Percentiles rank a stretch among this genome's conserved stretches.
Evolutionary conservation across 2,113 vertebrate species (phyloP).

Genomic region (Psophia crepitans): DNA sequence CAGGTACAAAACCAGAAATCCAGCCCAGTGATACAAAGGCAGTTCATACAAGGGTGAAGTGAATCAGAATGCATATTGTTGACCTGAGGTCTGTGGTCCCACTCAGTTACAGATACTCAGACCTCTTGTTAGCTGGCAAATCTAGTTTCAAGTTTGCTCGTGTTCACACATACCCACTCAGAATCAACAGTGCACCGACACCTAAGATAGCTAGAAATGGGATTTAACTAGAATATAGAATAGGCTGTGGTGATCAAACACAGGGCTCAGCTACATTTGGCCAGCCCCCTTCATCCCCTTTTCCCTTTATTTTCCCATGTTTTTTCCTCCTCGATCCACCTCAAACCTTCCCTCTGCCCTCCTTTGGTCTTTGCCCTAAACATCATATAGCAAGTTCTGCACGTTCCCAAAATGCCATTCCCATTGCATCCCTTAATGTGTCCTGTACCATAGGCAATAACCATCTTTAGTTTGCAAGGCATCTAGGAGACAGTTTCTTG

Average conservation of each 20-base stretch:
- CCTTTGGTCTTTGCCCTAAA: neutral
- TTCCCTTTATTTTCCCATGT: neutral
- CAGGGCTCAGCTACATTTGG: neutral
- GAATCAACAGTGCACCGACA: neutral
- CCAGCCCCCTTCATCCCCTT: neutral
- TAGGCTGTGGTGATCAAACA: neutral
- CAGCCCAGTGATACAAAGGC: fast-evolving
- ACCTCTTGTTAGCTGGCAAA: neutral
- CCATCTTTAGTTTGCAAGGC: neutral
- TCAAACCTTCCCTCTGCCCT: neutral
- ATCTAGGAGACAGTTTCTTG: neutral
- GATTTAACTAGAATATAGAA: neutral
- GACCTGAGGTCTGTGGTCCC: neutral
- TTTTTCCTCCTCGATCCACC: neutral
- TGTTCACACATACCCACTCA: neutral
- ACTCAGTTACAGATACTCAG: neutral
- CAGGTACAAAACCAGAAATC: neutral
- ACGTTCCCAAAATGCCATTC: neutral
- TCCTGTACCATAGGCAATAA: neutral
- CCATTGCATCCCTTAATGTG: neutral
- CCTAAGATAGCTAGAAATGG: neutral
- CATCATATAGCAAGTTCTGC: neutral
- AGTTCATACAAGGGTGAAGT: neutral
- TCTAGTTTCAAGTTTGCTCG: neutral
- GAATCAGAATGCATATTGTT: neutral